Percentiles rank a stretch among this genome's conserved stretches.
Conservation (phyloP, 2,113 vertebrate species). For the Athene noctua region DNA sequence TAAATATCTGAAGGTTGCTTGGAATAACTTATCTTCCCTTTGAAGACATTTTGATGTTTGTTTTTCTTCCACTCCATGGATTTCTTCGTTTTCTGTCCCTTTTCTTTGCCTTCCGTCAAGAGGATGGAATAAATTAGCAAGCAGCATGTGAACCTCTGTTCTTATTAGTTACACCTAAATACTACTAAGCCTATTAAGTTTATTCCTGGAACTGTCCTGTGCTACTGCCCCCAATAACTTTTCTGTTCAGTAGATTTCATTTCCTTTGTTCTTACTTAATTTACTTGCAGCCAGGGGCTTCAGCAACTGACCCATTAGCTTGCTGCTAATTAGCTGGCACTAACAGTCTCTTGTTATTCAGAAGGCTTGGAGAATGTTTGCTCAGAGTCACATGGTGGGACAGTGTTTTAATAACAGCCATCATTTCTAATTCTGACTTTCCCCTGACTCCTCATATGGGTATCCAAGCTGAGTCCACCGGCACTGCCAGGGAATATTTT, state of each 20-base stretch:
- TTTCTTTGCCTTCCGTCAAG: neutral
- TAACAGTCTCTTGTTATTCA: neutral
- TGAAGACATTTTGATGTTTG: neutral
- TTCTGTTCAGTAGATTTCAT: conserved; percentile 18
- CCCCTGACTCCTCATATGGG: neutral
- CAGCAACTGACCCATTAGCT: neutral
- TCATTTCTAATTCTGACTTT: neutral
- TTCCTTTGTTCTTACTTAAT: conserved; percentile 58
- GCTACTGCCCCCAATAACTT: neutral
- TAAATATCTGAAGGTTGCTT: neutral
- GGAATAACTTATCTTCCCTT: neutral
- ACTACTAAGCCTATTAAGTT: conserved; percentile 52
- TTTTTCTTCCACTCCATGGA: neutral
- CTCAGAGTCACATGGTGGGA: neutral
- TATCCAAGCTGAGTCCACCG: neutral
- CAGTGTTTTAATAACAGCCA: neutral
- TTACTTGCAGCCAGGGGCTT: conserved; percentile 13
- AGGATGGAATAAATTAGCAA: conserved; percentile 38
- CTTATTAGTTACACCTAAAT: neutral
- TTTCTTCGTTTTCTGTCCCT: neutral
- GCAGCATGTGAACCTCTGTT: neutral
- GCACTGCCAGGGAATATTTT: neutral
- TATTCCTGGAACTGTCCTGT: conserved; percentile 56
- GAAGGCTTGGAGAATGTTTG: neutral
- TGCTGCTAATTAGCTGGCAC: conserved; percentile 61